These are phyloP conservation scores for Drosophila suzukii DNA, from an alignment of 1,140 invertebrate genomes.

Conservation along the genomic window DNA sequence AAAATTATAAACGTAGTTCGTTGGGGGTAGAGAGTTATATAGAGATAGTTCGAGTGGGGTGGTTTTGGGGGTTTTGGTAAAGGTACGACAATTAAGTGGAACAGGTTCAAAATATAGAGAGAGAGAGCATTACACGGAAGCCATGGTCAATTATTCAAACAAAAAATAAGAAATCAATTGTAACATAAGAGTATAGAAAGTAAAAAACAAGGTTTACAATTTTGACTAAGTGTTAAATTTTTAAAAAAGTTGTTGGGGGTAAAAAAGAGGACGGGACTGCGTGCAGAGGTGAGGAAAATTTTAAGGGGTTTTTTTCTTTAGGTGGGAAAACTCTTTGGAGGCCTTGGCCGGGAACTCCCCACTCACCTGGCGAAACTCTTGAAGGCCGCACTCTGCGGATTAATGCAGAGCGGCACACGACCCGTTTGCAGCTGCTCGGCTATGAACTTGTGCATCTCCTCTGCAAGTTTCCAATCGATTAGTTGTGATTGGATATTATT, in stretches of 20 bases:
- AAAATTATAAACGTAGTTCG: conserved; percentile 45
- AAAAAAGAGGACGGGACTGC: conserved; percentile 8
- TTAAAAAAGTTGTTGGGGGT: conserved; percentile 8
- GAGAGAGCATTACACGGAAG: conserved; percentile 36
- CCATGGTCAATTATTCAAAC: conserved; percentile 48
- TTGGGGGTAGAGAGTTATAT: conserved; percentile 13
- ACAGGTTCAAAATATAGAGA: conserved; percentile 7
- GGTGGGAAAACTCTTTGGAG: conserved; percentile 16
- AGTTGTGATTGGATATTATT: neutral
- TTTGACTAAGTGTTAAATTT: conserved; percentile 42
- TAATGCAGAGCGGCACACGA: conserved; percentile 98
- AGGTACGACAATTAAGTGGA: conserved; percentile 15
- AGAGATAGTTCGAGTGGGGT: conserved; percentile 5
- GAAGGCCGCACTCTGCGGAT: conserved; percentile 99
- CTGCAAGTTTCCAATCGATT: conserved; percentile 85
- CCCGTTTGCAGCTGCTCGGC: conserved; percentile 96
- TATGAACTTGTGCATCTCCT: conserved; percentile 99
- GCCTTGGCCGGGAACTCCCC: conserved; percentile 13
- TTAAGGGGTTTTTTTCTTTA: neutral
- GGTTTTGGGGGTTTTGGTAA: neutral
- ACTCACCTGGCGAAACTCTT: conserved; percentile 99
- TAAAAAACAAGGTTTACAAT: conserved; percentile 12
- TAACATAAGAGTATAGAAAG: neutral
- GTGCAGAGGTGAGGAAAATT: conserved; percentile 21
- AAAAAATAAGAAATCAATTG: conserved; percentile 13